Conservation (phyloP, 2,888 invertebrate species). For the Chaitophorus viminalis region DNA sequence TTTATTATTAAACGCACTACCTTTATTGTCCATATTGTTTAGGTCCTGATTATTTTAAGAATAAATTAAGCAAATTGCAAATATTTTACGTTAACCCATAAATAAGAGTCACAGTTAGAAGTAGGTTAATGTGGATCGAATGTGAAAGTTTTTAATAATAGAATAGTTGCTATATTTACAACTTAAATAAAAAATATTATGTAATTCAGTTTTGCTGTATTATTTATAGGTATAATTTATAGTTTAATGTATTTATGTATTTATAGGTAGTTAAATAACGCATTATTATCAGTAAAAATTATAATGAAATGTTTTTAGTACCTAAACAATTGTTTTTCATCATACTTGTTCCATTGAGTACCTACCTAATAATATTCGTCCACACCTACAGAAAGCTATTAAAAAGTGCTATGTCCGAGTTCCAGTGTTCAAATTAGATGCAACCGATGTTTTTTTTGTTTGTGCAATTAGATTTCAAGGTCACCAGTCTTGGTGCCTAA, state of each 20-base stretch:
- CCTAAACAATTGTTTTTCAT: constrained; percentile 13
- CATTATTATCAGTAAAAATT: not conserved
- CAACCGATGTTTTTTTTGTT: not conserved
- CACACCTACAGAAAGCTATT: not conserved
- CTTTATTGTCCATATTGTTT: too few relatives aligned
- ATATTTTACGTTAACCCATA: not conserved
- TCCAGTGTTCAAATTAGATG: constrained; percentile 16
- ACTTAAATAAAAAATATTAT: not conserved
- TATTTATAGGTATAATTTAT: too few relatives aligned
- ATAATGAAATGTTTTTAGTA: constrained; percentile 18
- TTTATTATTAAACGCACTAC: too few relatives aligned
- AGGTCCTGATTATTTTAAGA: too few relatives aligned
- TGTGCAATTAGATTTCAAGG: constrained; percentile 47
- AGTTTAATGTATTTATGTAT: too few relatives aligned
- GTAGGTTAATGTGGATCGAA: not conserved
- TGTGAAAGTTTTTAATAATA: not conserved
- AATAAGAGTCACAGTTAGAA: not conserved
- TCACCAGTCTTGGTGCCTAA: constrained; percentile 8
- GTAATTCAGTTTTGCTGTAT: not conserved
- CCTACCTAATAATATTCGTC: not conserved
- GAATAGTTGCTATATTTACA: not conserved
- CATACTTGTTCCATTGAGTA: not conserved
- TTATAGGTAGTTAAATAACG: not conserved
- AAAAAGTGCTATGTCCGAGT: constrained; percentile 16
- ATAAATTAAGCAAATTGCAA: too few relatives aligned